Evolutionary conservation across 2,113 vertebrate genomes (phyloP).

Genomic region (Clarias gariepinus): DNA sequence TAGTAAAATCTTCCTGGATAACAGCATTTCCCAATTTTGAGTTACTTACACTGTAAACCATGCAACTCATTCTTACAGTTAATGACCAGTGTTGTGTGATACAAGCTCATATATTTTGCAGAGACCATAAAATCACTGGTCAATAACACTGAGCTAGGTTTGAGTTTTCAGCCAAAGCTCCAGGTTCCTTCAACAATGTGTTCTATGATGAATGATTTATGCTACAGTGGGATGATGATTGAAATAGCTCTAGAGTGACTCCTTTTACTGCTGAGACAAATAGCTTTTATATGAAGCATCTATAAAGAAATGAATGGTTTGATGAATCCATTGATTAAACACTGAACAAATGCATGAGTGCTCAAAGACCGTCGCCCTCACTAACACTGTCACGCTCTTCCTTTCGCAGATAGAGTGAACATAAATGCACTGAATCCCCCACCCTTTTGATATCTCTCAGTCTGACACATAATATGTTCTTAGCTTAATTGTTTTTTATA

Average conservation of each 20-base stretch:
- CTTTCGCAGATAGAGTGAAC: conserved; percentile 69
- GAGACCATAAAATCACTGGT: conserved; percentile 38
- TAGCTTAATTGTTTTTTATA: conserved; percentile 64
- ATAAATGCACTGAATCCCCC: conserved; percentile 66
- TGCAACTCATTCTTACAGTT: conserved; percentile 34
- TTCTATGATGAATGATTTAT: conserved; percentile 54
- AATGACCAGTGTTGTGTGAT: conserved; percentile 36
- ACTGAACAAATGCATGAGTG: conserved; percentile 65
- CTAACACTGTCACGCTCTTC: conserved; percentile 50
- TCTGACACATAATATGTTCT: conserved; percentile 62
- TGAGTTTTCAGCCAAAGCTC: neutral
- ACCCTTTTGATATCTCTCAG: conserved; percentile 63
- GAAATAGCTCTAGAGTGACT: conserved; percentile 61
- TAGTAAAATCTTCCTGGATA: conserved; percentile 52
- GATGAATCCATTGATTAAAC: conserved; percentile 76
- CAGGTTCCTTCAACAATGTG: neutral
- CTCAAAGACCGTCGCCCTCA: conserved; percentile 50
- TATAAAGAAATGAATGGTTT: conserved; percentile 71
- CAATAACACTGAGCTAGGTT: conserved; percentile 8
- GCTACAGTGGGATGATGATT: conserved; percentile 38
- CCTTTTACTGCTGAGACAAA: conserved; percentile 65
- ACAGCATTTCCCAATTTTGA: conserved; percentile 33
- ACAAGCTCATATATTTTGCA: conserved; percentile 38
- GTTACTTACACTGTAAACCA: conserved; percentile 54
- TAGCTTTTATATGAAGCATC: conserved; percentile 70